Percentiles rank a stretch among this genome's conserved stretches.
These are phyloP conservation scores for Saccostrea cuccullata DNA, from an alignment of 1,140 invertebrate genomes.

Conservation along the genomic window DNA sequence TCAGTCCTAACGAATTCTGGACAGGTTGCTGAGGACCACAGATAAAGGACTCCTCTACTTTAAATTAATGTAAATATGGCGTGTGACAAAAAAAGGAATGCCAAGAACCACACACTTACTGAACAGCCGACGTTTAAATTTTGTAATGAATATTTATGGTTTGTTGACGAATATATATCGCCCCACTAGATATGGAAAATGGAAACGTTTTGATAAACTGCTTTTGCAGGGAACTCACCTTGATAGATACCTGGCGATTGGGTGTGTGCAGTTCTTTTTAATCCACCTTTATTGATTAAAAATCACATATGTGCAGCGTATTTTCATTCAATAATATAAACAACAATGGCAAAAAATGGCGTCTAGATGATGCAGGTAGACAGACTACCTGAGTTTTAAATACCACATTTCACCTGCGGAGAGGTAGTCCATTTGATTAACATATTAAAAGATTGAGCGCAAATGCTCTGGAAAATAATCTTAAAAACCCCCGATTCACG, in stretches of 20 bases:
- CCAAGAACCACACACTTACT: slow-evolving; percentile 1
- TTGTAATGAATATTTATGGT: slow-evolving; percentile 32
- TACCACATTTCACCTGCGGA: slow-evolving; percentile 32
- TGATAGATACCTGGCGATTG: not conserved
- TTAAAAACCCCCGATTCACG: not conserved
- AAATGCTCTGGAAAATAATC: not conserved
- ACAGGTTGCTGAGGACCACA: not conserved
- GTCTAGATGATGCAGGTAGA: not conserved
- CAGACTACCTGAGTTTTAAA: slow-evolving; percentile 30
- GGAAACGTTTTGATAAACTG: slow-evolving; percentile 12
- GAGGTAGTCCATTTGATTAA: slow-evolving; percentile 27
- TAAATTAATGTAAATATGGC: not conserved
- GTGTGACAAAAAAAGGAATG: slow-evolving; percentile 12
- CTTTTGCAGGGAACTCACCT: not conserved
- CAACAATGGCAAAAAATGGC: slow-evolving; percentile 23
- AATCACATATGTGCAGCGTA: not conserved
- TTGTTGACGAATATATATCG: slow-evolving; percentile 24
- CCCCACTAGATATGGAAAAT: not conserved
- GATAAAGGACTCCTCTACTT: not conserved
- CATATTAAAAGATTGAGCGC: slow-evolving; percentile 15
- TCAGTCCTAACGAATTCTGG: not conserved
- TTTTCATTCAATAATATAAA: not conserved
- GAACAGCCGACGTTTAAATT: slow-evolving; percentile 21
- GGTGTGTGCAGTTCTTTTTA: slow-evolving; percentile 11
- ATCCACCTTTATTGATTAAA: slow-evolving; percentile 6